Evolutionary conservation across 1,140 invertebrate species (phyloP).

Genomic region (Drosophila subpulchrella): DNA sequence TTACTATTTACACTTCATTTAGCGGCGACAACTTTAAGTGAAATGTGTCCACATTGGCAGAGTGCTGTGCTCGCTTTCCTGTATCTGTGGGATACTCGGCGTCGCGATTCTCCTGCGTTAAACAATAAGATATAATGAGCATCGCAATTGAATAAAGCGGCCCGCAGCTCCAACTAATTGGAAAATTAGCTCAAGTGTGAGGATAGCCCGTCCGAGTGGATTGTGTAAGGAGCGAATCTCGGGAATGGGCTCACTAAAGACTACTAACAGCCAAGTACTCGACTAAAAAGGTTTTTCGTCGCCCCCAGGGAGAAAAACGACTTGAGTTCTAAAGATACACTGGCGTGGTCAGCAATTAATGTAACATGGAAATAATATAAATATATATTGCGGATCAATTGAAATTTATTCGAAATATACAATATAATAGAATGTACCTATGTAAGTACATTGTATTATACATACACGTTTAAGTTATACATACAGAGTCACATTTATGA

Average conservation of each 20-base stretch:
- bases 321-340: neutral
- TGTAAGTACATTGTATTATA: too few relatives aligned
- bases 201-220: slow-evolving; percentile 40
- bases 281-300: slow-evolving; percentile 32
- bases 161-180: slow-evolving; percentile 57
- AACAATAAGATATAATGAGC: slow-evolving; percentile 43
- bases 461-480: too few relatives aligned
- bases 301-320: neutral
- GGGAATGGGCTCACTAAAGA: slow-evolving; percentile 30
- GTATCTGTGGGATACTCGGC: slow-evolving; percentile 51
- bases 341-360: neutral
- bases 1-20: slow-evolving; percentile 83
- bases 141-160: slow-evolving; percentile 54
- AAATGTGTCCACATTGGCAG: slow-evolving; percentile 77
- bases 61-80: slow-evolving; percentile 57
- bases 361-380: neutral
- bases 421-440: too few relatives aligned
- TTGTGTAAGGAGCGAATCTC: slow-evolving; percentile 47
- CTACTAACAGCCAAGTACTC: slow-evolving; percentile 33
- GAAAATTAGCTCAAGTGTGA: slow-evolving; percentile 61
- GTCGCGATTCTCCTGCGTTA: slow-evolving; percentile 12
- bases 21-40: slow-evolving; percentile 79
- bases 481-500: neutral
- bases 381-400: too few relatives aligned
- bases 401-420: too few relatives aligned